Evolutionary conservation across 2,113 vertebrate species (phyloP).

Genomic region (Aegithalos caudatus): DNA sequence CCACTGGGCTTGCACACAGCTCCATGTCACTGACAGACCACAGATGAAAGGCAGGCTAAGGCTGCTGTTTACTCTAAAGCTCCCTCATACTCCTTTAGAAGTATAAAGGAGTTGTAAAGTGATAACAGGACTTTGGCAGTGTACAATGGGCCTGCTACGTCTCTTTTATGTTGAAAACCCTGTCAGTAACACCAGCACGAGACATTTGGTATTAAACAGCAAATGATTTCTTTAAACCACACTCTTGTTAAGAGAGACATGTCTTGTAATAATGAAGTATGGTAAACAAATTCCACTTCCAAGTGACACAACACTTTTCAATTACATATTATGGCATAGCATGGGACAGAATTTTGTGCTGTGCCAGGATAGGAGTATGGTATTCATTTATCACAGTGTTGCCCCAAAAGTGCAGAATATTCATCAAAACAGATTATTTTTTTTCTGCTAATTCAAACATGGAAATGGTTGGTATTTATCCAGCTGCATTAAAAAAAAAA

Average conservation of each 20-base stretch:
- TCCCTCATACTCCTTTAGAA: neutral
- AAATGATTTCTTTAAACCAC: neutral
- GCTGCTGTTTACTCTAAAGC: neutral
- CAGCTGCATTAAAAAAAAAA: neutral
- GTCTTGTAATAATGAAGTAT: slow-evolving; percentile 1
- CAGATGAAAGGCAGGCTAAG: slow-evolving; percentile 21
- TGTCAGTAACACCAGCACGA: neutral
- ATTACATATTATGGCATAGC: neutral
- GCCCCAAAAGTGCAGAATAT: neutral
- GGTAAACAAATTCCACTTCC: neutral
- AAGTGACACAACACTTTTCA: neutral
- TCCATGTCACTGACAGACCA: neutral
- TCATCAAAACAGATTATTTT: neutral
- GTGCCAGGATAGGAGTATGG: neutral
- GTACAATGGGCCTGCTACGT: neutral
- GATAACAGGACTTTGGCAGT: slow-evolving; percentile 25
- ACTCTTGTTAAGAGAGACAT: neutral
- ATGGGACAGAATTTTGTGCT: neutral
- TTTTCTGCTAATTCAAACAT: neutral
- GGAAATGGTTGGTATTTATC: neutral
- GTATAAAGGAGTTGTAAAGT: neutral
- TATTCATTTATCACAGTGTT: neutral
- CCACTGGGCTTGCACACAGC: neutral
- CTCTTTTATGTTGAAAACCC: slow-evolving; percentile 37
- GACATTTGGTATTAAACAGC: neutral